Evolutionary conservation across 2,113 vertebrate genomes (phyloP).

Genomic region (Choloepus hoffmanni): DNA sequence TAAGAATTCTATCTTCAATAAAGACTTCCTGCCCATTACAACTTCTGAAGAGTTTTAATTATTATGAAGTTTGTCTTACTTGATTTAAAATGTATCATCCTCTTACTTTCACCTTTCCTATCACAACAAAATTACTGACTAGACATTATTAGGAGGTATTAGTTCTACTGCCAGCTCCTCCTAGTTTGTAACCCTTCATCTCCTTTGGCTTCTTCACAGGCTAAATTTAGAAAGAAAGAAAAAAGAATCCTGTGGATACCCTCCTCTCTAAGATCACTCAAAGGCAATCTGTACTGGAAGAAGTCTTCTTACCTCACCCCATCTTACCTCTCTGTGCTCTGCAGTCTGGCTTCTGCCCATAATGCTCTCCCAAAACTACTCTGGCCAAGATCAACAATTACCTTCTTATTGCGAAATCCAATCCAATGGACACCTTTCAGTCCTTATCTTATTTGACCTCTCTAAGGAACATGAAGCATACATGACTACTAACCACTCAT

Average conservation of each 20-base stretch:
- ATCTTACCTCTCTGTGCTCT: background rate
- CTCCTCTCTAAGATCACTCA: constrained; percentile 45
- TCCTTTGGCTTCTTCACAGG: background rate
- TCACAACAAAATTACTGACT: constrained; percentile 10
- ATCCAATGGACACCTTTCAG: background rate
- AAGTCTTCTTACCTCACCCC: background rate
- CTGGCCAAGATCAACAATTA: constrained; percentile 39
- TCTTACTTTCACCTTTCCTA: background rate
- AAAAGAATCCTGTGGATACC: background rate
- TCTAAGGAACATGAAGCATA: background rate
- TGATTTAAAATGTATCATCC: constrained; percentile 13
- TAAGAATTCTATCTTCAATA: background rate
- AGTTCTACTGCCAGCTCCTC: background rate
- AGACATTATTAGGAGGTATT: background rate
- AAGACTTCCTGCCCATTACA: background rate
- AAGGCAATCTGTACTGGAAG: background rate
- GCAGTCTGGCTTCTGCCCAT: background rate
- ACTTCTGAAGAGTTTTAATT: background rate
- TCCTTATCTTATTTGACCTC: constrained; percentile 41
- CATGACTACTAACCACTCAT: background rate
- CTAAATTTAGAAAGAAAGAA: background rate
- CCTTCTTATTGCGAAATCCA: constrained; percentile 15
- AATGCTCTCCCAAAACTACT: background rate
- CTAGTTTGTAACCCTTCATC: constrained; percentile 28
- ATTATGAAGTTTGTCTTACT: background rate